Conservation (phyloP, 2,797 vertebrate species). For the Coilia nasus region DNA sequence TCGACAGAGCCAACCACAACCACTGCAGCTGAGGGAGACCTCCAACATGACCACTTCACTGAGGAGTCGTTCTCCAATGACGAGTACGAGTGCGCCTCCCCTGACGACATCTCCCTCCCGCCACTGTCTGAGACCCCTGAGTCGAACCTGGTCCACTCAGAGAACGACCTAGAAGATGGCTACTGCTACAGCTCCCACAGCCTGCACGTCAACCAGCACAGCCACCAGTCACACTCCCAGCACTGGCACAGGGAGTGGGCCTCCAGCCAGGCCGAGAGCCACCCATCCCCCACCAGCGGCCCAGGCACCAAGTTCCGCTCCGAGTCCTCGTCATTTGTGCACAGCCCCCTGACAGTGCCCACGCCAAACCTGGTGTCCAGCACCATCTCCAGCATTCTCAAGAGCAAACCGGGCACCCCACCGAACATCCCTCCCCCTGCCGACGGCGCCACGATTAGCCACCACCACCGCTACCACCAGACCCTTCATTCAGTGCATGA, state of each 20-base stretch:
- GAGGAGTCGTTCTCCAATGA: conserved; percentile 81
- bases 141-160: conserved; percentile 79
- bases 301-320: conserved; percentile 66
- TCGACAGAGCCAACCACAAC: conserved; percentile 54
- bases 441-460: conserved; percentile 45
- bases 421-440: conserved; percentile 50
- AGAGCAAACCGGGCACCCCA: conserved; percentile 54
- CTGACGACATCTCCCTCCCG: conserved; percentile 91
- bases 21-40: conserved; percentile 62
- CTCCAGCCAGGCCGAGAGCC: conserved; percentile 66
- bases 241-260: conserved; percentile 57
- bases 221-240: conserved; percentile 69
- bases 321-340: conserved; percentile 70
- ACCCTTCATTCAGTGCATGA: conserved; percentile 67
- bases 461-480: conserved; percentile 57
- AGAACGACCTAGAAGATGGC: conserved; percentile 81
- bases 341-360: conserved; percentile 64
- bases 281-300: conserved; percentile 61
- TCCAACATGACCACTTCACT: conserved; percentile 71
- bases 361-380: conserved; percentile 65
- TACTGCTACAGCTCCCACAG: conserved; percentile 72
- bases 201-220: conserved; percentile 68
- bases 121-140: conserved; percentile 89
- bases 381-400: conserved; percentile 63
- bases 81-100: conserved; percentile 87